These are phyloP conservation scores for Julus scanicus DNA, from an alignment of 2,888 invertebrate genomes.

Conservation along the genomic window DNA sequence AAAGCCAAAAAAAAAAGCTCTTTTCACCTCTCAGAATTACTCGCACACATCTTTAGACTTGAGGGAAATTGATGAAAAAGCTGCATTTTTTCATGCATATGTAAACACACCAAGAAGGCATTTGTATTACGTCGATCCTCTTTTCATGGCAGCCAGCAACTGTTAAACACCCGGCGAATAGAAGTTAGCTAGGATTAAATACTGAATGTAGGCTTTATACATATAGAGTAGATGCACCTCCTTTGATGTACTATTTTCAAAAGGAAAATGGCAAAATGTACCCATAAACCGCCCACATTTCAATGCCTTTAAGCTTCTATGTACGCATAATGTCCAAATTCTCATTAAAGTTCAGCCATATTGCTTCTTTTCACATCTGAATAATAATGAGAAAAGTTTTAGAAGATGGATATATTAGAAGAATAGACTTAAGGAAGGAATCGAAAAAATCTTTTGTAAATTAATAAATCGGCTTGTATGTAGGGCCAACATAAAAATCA, in stretches of 20 bases:
- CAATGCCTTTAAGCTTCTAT: not conserved
- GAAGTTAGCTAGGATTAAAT: constrained; percentile 10
- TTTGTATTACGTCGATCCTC: not conserved
- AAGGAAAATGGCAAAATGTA: not conserved
- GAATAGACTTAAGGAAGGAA: not conserved
- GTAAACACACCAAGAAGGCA: not conserved
- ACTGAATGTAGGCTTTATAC: not conserved
- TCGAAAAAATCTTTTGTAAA: not conserved
- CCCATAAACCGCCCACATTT: not conserved
- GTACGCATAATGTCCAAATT: not conserved
- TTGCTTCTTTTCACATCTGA: not conserved
- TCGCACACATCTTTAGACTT: not conserved
- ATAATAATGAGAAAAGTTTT: constrained; percentile 3
- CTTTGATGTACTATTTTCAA: not conserved
- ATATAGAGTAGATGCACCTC: not conserved
- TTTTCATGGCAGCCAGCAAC: not conserved
- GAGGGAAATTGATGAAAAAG: not conserved
- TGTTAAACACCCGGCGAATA: not conserved
- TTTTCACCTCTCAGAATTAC: not conserved
- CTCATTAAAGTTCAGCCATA: constrained; percentile 19
- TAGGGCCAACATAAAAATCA: not conserved
- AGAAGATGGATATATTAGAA: not conserved
- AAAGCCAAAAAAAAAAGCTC: not conserved
- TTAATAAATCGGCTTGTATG: not conserved
- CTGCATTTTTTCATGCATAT: constrained; percentile 3